Base-by-base conservation (phyloP, 1,140 invertebrate genomes). In the Pachyrhynchus sulphureomaculatus region DNA sequence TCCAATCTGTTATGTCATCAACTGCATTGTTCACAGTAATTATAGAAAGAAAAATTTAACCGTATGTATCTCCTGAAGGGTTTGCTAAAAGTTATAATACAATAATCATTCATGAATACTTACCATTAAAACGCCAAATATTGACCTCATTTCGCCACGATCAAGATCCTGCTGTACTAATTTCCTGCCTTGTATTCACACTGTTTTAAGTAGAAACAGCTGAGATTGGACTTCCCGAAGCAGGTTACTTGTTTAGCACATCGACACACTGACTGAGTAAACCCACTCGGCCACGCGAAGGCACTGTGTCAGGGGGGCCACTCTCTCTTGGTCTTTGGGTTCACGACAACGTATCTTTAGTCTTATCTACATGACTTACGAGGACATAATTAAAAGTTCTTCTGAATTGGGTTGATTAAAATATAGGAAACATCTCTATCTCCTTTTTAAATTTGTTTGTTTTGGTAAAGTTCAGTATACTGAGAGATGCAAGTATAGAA, bases 211-310 rank as follows among this genome's bases (percentile, higher is more conserved):
- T 26, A 45, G 29, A 21, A 56, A 44, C 53, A 56, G 56, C 56
- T 49, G 45, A 59, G 26, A 32, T n/a, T 48, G 12, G 36, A 21
- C 23, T 26, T 39, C 18, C 17, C 33, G 12, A 56, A 62, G 60
- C 60, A 55, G 60, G 60, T 62, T 62, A 62, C 53, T 44, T 62
- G 60, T 48, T 52, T 54, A 51, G 47, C 39, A 57, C 53, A 62
- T 54, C 68, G 70, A 69, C 70, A 70, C 70, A 72, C 70, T 72
- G 68, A 72, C 70, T 70, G 70, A 70, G 49, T 72, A 63, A 72
- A 69, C 65, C 23, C 15, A 44, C 34, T 47, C 23, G 33, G 33
- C 20, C 51, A 33, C 21, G 47, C 42, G 18, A 58, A 45, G 58
- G 9, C 51, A 53, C 51, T 52, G 51, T 61, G 58, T 61, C 58